These are phyloP conservation scores for Xestia sexstrigata DNA, from an alignment of 2,888 invertebrate genomes.

Conservation along the genomic window DNA sequence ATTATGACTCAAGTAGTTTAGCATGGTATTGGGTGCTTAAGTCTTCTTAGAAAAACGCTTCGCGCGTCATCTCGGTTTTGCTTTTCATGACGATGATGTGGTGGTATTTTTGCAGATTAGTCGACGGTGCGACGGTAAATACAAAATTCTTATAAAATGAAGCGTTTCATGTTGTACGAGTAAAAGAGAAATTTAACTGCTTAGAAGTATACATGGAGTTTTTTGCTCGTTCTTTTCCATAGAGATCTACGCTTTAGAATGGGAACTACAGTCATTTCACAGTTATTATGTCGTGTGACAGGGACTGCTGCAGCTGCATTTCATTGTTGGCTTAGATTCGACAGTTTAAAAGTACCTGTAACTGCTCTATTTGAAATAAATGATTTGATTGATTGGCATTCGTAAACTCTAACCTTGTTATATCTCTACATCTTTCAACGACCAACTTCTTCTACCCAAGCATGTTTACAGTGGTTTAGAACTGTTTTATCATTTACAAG, in stretches of 20 bases:
- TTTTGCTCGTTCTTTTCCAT: too few species aligned
- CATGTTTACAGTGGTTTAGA: neutral
- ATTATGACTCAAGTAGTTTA: constrained; percentile 55
- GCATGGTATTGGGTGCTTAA: neutral
- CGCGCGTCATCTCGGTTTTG: neutral
- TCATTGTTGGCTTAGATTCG: too few species aligned
- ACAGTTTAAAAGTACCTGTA: too few species aligned
- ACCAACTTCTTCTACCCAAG: neutral
- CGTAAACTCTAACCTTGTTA: neutral
- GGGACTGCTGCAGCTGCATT: too few species aligned
- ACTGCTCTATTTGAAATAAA: too few species aligned
- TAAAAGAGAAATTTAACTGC: neutral
- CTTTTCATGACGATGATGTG: neutral
- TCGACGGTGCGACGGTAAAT: neutral
- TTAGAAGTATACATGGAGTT: too few species aligned
- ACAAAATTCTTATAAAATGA: neutral
- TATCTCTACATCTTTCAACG: neutral
- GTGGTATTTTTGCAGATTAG: constrained; percentile 11
- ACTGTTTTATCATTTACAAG: neutral
- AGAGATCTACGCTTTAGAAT: too few species aligned
- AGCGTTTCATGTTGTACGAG: neutral
- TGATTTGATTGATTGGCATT: too few species aligned
- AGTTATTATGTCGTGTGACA: too few species aligned
- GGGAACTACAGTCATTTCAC: too few species aligned
- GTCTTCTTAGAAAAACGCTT: constrained; percentile 24